Conservation (phyloP, 2,113 vertebrate genomes). For the Peucedramus taeniatus region DNA sequence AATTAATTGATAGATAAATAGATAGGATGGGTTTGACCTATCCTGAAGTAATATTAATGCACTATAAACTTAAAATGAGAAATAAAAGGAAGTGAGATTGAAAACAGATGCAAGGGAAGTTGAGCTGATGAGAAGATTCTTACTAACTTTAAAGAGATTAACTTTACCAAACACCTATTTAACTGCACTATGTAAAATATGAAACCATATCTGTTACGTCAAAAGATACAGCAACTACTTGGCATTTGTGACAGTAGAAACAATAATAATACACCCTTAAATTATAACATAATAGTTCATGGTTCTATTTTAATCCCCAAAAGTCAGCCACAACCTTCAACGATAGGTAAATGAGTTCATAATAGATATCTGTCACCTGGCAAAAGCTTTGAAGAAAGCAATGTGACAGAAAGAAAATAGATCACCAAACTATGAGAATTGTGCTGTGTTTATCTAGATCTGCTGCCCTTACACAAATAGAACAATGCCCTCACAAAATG, state of each 20-base stretch:
- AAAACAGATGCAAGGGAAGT: not conserved
- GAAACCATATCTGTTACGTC: rapidly evolving
- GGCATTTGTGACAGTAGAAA: not conserved
- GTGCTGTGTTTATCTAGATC: not conserved
- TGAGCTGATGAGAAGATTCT: not conserved
- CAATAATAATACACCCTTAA: not conserved
- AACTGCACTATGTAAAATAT: not conserved
- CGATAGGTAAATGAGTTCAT: not conserved
- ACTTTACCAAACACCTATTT: not conserved
- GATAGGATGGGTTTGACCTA: not conserved
- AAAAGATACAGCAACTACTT: not conserved
- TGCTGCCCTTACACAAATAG: not conserved
- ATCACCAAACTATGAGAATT: not conserved
- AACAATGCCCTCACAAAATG: not conserved
- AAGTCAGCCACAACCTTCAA: not conserved
- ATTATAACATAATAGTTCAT: not conserved
- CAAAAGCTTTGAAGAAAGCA: not conserved
- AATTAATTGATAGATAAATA: not conserved
- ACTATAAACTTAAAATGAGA: not conserved
- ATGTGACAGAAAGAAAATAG: not conserved
- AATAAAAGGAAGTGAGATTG: not conserved
- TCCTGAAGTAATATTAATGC: not conserved
- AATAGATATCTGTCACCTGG: not conserved
- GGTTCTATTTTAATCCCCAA: not conserved
- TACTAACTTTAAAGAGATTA: not conserved